phyloP scores from a whole-genome alignment of 2,888 invertebrate species.

The Heliconius ismenius region DNA sequence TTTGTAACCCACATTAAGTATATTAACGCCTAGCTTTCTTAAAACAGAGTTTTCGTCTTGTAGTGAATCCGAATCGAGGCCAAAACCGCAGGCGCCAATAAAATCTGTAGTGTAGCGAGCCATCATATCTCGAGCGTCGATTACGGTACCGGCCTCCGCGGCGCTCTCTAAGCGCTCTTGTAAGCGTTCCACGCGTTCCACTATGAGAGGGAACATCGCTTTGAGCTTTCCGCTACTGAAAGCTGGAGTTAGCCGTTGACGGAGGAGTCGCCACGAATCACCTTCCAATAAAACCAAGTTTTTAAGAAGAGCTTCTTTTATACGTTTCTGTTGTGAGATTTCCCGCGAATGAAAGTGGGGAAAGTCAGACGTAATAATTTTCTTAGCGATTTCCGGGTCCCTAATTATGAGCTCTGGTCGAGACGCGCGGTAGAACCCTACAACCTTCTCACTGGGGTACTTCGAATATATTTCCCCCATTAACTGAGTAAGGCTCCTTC shows the following conservation, averaged over 20 bases:
- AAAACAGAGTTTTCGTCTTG: conserved; percentile 60
- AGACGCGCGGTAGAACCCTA: conserved; percentile 58
- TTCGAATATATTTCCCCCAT: conserved; percentile 57
- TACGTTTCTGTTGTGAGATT: conserved; percentile 49
- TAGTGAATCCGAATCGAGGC: conserved; percentile 61
- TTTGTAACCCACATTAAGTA: conserved; percentile 50
- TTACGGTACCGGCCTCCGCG: conserved; percentile 42
- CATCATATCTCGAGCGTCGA: conserved; percentile 66
- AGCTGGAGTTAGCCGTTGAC: conserved; percentile 64
- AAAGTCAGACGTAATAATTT: conserved; percentile 60
- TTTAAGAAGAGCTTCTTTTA: conserved; percentile 57
- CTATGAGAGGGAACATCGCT: conserved; percentile 65
- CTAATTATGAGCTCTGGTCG: conserved; percentile 59
- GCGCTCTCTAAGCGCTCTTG: conserved; percentile 48
- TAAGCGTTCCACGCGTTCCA: conserved; percentile 59
- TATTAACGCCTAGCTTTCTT: conserved; percentile 56
- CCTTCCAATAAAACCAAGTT: conserved; percentile 65
- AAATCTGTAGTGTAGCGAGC: conserved; percentile 67
- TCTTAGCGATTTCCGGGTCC: conserved; percentile 61
- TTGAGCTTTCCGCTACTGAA: conserved; percentile 63
- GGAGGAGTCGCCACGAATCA: conserved; percentile 61
- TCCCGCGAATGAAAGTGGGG: conserved; percentile 59
- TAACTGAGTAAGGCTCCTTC: conserved; percentile 54
- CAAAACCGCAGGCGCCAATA: conserved; percentile 66
- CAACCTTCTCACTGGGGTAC: conserved; percentile 59